Conservation (phyloP, 2,113 vertebrate species). For the Diadophis punctatus region DNA sequence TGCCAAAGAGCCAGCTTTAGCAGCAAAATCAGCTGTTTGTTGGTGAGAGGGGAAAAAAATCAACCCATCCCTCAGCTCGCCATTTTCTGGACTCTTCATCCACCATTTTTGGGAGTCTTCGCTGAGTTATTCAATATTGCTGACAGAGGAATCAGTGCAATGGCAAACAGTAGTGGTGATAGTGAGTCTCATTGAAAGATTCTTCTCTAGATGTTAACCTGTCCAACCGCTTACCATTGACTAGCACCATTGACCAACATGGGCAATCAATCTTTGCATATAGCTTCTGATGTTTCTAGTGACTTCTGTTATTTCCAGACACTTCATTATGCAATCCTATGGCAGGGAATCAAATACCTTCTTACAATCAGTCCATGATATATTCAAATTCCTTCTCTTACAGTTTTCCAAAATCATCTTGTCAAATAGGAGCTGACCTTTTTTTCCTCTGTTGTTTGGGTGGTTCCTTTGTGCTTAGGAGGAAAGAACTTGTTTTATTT, state of each 20-base stretch:
- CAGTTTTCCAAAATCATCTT: neutral
- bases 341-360: neutral
- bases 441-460: neutral
- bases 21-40: neutral
- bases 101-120: neutral
- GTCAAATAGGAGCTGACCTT: neutral
- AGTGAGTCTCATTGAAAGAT: neutral
- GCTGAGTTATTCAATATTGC: neutral
- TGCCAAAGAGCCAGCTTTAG: neutral
- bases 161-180: neutral
- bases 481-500: neutral
- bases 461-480: neutral
- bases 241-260: neutral
- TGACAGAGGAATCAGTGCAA: neutral
- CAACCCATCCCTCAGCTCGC: neutral
- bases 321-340: neutral
- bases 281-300: neutral
- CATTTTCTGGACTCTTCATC: neutral
- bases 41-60: neutral
- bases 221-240: neutral
- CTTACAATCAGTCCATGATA: neutral
- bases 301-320: neutral
- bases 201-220: neutral
- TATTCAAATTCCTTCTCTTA: neutral
- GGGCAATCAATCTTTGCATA: neutral